Evolutionary conservation across 1,140 invertebrate genomes (phyloP).

Genomic region (Stratiolaelaps scimitus): DNA sequence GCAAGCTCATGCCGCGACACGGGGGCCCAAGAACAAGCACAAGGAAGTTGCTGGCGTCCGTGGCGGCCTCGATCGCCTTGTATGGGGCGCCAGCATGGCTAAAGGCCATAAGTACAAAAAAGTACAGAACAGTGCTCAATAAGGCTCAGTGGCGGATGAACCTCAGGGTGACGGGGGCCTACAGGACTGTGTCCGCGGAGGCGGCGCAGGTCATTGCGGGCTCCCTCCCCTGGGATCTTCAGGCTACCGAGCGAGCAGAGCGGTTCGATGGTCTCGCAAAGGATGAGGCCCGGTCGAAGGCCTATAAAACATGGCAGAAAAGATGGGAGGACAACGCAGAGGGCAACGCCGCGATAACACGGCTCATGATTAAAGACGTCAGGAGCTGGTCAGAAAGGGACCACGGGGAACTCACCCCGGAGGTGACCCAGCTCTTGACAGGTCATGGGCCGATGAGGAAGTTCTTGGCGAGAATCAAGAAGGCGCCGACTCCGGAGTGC

Average conservation of each 20-base stretch:
- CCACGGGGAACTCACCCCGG: no score
- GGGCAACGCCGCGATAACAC: background rate
- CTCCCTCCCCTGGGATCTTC: background rate
- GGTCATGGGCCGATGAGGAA: background rate
- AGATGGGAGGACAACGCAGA: background rate
- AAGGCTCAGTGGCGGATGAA: background rate
- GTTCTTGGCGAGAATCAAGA: background rate
- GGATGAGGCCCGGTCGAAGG: background rate
- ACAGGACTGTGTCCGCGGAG: background rate
- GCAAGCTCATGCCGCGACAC: background rate
- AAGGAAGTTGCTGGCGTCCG: background rate
- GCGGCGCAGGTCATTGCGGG: background rate
- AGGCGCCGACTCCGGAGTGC: background rate
- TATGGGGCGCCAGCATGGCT: constrained; percentile 1
- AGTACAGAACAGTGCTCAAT: background rate
- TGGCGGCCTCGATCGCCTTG: background rate
- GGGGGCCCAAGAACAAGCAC: background rate
- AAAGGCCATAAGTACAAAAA: background rate
- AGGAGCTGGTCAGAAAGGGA: background rate
- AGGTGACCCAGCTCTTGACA: background rate
- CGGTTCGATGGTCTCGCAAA: background rate
- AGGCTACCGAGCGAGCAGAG: background rate
- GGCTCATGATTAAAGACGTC: background rate
- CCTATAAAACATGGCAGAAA: background rate
- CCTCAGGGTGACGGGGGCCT: background rate